A percentile compares a stretch with the other conserved stretches of the same genome.
Conservation (phyloP, 2,888 invertebrate species). For the Volucella inflata region DNA sequence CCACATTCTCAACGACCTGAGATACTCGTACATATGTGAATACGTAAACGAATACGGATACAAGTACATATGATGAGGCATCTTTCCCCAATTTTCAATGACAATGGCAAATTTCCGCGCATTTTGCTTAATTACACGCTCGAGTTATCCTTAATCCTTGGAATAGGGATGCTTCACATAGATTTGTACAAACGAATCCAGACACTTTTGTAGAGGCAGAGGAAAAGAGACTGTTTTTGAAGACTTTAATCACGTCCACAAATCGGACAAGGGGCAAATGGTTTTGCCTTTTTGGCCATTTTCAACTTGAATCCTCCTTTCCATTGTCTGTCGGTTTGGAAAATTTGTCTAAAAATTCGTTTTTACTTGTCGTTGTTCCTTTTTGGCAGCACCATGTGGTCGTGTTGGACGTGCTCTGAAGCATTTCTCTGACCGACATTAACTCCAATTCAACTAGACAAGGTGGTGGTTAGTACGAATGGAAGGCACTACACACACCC, state of each 20-base stretch:
- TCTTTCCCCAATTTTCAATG: slow-evolving; percentile 17
- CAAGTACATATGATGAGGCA: neutral
- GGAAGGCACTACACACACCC: neutral
- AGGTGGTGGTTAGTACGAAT: slow-evolving; percentile 17
- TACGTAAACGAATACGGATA: no score
- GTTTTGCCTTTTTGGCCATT: slow-evolving; percentile 53
- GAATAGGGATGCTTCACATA: neutral
- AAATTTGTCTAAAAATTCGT: slow-evolving; percentile 13
- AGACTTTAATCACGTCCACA: slow-evolving; percentile 65
- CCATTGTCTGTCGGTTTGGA: slow-evolving; percentile 2
- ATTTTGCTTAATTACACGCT: slow-evolving; percentile 65
- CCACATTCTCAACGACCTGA: no score
- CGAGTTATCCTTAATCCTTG: slow-evolving; percentile 20
- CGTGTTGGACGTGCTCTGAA: neutral
- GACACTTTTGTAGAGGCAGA: neutral
- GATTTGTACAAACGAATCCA: slow-evolving; percentile 6
- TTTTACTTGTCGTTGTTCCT: slow-evolving; percentile 1
- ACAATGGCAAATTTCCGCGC: slow-evolving; percentile 45
- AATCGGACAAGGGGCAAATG: slow-evolving; percentile 49
- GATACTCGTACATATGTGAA: no score
- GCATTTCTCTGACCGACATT: slow-evolving; percentile 13
- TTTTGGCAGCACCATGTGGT: slow-evolving; percentile 12
- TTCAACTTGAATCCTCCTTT: slow-evolving; percentile 43
- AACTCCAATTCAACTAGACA: slow-evolving; percentile 9
- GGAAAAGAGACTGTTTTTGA: slow-evolving; percentile 34